A percentile compares a stretch with the other conserved stretches of the same genome.
These are phyloP conservation scores for Priocnemis perturbator DNA, from an alignment of 2,888 invertebrate genomes.

Conservation along the genomic window DNA sequence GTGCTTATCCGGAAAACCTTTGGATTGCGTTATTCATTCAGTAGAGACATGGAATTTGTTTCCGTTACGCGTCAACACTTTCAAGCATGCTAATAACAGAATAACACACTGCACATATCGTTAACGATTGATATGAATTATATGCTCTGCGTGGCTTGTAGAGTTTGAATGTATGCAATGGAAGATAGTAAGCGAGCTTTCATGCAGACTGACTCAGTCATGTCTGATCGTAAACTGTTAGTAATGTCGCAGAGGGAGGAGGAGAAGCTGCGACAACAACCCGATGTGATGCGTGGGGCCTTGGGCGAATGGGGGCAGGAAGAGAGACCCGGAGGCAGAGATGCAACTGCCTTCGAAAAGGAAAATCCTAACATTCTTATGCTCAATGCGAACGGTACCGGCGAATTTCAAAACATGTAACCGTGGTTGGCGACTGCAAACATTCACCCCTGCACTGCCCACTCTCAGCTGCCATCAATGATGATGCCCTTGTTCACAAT, in stretches of 20 bases:
- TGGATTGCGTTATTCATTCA: neutral
- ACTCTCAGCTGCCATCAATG: conserved; percentile 23
- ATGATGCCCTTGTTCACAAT: conserved; percentile 4
- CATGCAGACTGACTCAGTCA: conserved; percentile 18
- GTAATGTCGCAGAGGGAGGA: conserved; percentile 82
- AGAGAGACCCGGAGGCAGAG: conserved; percentile 80
- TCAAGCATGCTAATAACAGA: no score
- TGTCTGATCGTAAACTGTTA: conserved; percentile 61
- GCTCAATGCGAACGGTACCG: conserved; percentile 81
- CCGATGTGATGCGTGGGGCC: conserved; percentile 84
- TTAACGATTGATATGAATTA: neutral
- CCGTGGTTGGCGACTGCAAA: conserved; percentile 23
- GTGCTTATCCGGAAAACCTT: neutral
- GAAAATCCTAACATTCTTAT: conserved; percentile 87
- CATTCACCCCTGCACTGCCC: conserved; percentile 19
- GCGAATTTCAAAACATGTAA: conserved; percentile 87
- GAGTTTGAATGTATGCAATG: no score
- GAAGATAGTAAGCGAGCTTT: neutral
- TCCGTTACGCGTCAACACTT: neutral
- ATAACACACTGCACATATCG: neutral
- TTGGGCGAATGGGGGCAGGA: conserved; percentile 86
- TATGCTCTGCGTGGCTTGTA: no score
- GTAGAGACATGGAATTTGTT: neutral
- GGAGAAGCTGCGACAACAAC: conserved; percentile 80
- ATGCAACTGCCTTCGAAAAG: conserved; percentile 86